Percentiles rank a stretch among this genome's conserved stretches.
Conservation (phyloP, 92 coral and sea anemone species). For the Bergia sp. region DNA sequence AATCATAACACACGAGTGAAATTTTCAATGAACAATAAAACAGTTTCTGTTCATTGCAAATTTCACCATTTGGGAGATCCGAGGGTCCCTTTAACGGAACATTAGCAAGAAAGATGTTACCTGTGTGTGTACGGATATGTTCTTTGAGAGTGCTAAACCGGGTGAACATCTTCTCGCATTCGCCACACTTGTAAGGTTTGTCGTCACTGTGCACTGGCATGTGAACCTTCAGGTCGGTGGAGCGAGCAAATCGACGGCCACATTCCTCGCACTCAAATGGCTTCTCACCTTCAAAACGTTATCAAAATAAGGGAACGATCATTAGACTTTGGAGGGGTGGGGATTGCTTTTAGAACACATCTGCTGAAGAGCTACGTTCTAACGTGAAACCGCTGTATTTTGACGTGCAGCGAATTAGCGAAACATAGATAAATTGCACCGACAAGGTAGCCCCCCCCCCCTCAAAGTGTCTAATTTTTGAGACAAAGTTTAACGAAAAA, state of each 20-base stretch:
- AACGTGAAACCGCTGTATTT: neutral
- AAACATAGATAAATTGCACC: no score
- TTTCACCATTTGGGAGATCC: no score
- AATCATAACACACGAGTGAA: no score
- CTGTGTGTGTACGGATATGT: constrained; percentile 98
- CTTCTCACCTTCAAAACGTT: constrained; percentile 77
- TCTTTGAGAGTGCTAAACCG: constrained; percentile 98
- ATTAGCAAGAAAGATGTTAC: constrained; percentile 36
- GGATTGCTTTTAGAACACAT: no score
- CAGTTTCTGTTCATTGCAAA: no score
- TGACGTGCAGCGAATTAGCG: no score
- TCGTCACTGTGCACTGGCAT: constrained; percentile 98
- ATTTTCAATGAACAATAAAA: no score
- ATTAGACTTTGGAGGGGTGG: neutral
- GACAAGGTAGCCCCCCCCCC: no score
- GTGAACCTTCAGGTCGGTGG: constrained; percentile 97
- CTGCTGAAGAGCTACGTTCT: neutral
- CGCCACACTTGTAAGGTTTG: constrained; percentile 99
- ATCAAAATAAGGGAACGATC: neutral
- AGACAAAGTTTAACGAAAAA: no score
- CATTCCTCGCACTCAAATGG: constrained; percentile 95
- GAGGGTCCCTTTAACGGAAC: no score
- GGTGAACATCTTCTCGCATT: constrained; percentile 99
- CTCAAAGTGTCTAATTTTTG: no score
- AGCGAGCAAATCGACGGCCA: constrained; percentile 97